phyloP scores from a whole-genome alignment of 1,140 invertebrate species.

The Cheumatopsyche charites region DNA sequence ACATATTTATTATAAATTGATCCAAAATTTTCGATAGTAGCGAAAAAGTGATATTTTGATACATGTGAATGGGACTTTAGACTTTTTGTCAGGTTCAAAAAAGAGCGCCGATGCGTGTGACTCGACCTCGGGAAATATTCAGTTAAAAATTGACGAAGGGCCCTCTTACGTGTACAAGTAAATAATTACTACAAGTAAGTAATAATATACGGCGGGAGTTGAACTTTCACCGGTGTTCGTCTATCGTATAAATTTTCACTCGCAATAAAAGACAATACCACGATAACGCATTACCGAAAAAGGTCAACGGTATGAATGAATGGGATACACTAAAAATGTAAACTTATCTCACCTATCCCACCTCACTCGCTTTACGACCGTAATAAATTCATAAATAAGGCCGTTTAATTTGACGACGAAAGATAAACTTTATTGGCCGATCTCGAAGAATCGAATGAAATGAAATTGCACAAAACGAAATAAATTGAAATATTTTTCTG shows the following conservation, averaged over 20 bases:
- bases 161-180: conserved; percentile 27
- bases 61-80: neutral
- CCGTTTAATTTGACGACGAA: conserved; percentile 9
- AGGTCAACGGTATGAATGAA: too few species aligned
- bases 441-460: too few species aligned
- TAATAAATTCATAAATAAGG: conserved; percentile 11
- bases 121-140: conserved; percentile 25
- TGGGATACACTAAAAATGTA: too few species aligned
- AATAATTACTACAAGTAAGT: conserved; percentile 27
- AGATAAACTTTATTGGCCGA: too few species aligned
- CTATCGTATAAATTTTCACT: too few species aligned
- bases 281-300: too few species aligned
- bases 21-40: too few species aligned
- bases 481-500: too few species aligned
- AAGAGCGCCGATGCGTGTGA: conserved; percentile 20
- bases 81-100: neutral
- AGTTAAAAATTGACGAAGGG: conserved; percentile 27
- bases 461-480: too few species aligned
- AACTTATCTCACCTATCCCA: too few species aligned
- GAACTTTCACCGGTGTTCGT: neutral
- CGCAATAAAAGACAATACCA: too few species aligned
- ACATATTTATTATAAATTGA: too few species aligned
- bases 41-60: neutral
- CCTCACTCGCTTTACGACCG: neutral
- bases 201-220: conserved; percentile 16